phyloP scores from a whole-genome alignment of 2,888 invertebrate species.

The Volucella bombylans region DNA sequence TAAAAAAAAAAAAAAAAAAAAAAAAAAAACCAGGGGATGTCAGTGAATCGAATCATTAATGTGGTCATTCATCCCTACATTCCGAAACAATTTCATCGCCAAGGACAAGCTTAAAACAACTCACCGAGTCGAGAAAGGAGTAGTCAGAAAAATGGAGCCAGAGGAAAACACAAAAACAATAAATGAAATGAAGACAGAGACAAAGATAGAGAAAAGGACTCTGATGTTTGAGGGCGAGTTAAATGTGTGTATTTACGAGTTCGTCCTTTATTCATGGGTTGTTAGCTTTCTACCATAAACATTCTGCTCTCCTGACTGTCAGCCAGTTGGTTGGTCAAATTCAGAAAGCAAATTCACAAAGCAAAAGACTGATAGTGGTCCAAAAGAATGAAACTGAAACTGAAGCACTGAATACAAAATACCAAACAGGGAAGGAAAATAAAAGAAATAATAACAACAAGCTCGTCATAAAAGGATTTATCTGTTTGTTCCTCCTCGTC shows the following conservation, averaged over 20 bases:
- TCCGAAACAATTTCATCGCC: constrained; percentile 48
- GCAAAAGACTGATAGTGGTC: constrained; percentile 23
- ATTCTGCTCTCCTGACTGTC: constrained; percentile 25
- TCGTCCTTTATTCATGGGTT: constrained; percentile 66
- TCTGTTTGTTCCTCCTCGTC: constrained; percentile 59
- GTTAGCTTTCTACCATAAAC: constrained; percentile 65
- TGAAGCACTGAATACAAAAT: not conserved
- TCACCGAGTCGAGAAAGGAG: too few species aligned
- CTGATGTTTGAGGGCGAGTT: not conserved
- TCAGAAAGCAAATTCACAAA: constrained; percentile 13
- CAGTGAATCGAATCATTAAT: constrained; percentile 60
- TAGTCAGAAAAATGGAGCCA: not conserved
- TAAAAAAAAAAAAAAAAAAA: too few species aligned
- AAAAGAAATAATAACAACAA: constrained; percentile 6
- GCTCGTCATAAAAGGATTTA: constrained; percentile 65
- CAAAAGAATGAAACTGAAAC: constrained; percentile 8
- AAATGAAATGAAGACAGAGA: not conserved
- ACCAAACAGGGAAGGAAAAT: not conserved
- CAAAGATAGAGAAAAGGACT: not conserved
- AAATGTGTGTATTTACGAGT: constrained; percentile 59
- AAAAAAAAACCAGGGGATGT: too few species aligned
- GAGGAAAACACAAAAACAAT: not conserved
- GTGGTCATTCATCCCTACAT: constrained; percentile 69
- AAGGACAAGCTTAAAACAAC: constrained; percentile 41
- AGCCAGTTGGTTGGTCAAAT: constrained; percentile 50